Base-by-base conservation (phyloP, 2,888 invertebrate genomes). In the Trypoxylon attenuatum region DNA sequence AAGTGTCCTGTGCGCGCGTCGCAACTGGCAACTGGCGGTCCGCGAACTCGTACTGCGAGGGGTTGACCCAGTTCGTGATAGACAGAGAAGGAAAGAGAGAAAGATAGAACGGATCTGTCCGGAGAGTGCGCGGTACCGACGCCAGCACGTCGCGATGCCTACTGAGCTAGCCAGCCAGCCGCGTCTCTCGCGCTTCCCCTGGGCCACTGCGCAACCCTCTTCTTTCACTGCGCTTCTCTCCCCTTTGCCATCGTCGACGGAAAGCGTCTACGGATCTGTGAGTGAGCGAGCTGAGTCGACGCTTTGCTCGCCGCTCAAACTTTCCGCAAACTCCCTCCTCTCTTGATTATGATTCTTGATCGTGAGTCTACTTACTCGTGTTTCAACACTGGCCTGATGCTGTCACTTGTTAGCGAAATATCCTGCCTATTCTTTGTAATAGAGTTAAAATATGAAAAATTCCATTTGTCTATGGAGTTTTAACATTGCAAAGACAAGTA, bases 11-110 rank as follows among this genome's bases (percentile, higher is more conserved):
- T 58, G 58, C 42, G 45, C 38, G 19, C 47, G 29, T 54, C 49
- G 50, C 43, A 51, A 61, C 55, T 51, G 49, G 59, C 29, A 27
- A 27, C 51, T 29, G 15, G 13, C 46, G 46, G 18, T 27, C 18
- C 29, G 60, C 75, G 74, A 57, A 74, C 78, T 73, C 76, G 65
- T 70, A 59, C 71, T 60, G 58, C 76, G 62, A 76, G 72, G 73
- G 73, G 73, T 69, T 80, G 80, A 80, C 80, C 80, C 77, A 80
- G 73, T 79, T 80, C 66, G 51, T 54, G 56, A n/a, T n/a, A n/a
- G n/a, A n/a, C n/a, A n/a, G n/a, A n/a, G n/a, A n/a, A n/a, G n/a
- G n/a, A n/a, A n/a, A n/a, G n/a, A n/a, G n/a, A n/a, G n/a, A n/a
- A n/a, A n/a, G n/a, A n/a, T n/a, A n/a, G n/a, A n/a, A 29, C 51